These are phyloP conservation scores for Drosophila orena DNA, from an alignment of 1,140 invertebrate genomes.

Conservation along the genomic window DNA sequence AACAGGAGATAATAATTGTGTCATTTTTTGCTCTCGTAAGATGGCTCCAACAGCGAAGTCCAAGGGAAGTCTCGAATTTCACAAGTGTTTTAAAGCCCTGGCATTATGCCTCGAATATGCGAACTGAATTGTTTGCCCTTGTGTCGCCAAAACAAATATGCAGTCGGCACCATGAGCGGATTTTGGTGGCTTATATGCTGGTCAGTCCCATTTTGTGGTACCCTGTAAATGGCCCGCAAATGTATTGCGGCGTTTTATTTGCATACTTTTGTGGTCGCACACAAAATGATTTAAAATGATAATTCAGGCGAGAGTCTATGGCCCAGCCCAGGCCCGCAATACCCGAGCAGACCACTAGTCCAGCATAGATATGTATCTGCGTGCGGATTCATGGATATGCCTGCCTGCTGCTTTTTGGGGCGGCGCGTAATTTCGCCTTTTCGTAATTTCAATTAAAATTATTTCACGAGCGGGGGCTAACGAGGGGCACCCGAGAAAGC, in stretches of 20 bases:
- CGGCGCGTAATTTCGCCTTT: slow-evolving; percentile 64
- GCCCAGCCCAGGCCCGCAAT: slow-evolving; percentile 6
- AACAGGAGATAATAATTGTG: no score
- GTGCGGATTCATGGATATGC: not conserved
- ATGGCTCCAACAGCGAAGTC: not conserved
- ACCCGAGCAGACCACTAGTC: not conserved
- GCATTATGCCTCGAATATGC: not conserved
- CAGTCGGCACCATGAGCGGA: slow-evolving; percentile 28
- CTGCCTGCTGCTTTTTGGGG: slow-evolving; percentile 20
- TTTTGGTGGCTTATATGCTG: slow-evolving; percentile 27
- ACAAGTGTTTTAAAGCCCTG: not conserved
- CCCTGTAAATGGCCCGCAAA: slow-evolving; percentile 55
- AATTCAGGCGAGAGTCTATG: slow-evolving; percentile 47
- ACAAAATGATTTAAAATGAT: slow-evolving; percentile 80
- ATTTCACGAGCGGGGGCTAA: slow-evolving; percentile 53
- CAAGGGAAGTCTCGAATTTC: not conserved
- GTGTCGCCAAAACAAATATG: slow-evolving; percentile 8
- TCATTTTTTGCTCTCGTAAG: no score
- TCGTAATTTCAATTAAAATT: slow-evolving; percentile 81
- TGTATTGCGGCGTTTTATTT: slow-evolving; percentile 73
- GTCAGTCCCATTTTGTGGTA: slow-evolving; percentile 32
- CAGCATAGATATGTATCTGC: slow-evolving; percentile 8
- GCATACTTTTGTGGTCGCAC: slow-evolving; percentile 69
- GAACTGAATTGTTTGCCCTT: not conserved
- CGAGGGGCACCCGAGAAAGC: not conserved